Percentiles rank a stretch among this genome's conserved stretches.
Evolutionary conservation across 1,140 invertebrate genomes (phyloP).

Genomic region (Achroia grisella): DNA sequence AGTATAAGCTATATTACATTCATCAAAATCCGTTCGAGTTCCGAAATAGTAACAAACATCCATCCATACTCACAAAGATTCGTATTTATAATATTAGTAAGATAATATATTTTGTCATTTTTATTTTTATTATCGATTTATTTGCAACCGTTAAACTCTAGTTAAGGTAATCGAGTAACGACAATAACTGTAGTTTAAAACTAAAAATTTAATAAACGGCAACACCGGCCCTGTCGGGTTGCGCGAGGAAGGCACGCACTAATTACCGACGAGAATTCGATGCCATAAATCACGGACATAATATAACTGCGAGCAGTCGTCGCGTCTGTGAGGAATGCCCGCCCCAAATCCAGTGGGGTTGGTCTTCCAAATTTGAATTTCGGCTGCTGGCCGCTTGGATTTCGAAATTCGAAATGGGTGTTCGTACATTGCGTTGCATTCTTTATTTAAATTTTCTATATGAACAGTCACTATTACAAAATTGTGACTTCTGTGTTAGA

Average conservation of each 20-base stretch:
- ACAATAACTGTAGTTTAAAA: too few relatives aligned
- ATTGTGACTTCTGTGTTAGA: too few relatives aligned
- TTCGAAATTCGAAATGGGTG: constrained; percentile 34
- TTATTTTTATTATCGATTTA: too few relatives aligned
- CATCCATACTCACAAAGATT: too few relatives aligned
- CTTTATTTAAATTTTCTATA: too few relatives aligned
- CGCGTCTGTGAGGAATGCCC: constrained; percentile 54
- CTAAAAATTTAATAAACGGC: not conserved
- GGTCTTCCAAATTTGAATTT: constrained; percentile 25
- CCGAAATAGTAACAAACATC: too few relatives aligned
- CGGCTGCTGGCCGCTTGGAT: constrained; percentile 11
- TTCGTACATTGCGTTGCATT: constrained; percentile 1
- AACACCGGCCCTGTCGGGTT: constrained; percentile 1
- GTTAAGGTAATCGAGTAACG: not conserved
- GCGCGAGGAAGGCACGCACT: constrained; percentile 54
- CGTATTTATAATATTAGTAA: too few relatives aligned
- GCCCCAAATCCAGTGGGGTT: constrained; percentile 44
- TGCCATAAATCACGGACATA: constrained; percentile 69
- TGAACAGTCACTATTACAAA: too few relatives aligned
- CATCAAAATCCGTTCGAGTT: too few relatives aligned
- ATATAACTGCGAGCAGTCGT: constrained; percentile 49
- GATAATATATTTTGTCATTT: too few relatives aligned
- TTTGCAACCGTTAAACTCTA: too few relatives aligned
- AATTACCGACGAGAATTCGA: constrained; percentile 68
- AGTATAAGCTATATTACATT: too few relatives aligned